These are phyloP conservation scores for Heterochromis multidens DNA, from an alignment of 2,113 vertebrate species.

Conservation along the genomic window DNA sequence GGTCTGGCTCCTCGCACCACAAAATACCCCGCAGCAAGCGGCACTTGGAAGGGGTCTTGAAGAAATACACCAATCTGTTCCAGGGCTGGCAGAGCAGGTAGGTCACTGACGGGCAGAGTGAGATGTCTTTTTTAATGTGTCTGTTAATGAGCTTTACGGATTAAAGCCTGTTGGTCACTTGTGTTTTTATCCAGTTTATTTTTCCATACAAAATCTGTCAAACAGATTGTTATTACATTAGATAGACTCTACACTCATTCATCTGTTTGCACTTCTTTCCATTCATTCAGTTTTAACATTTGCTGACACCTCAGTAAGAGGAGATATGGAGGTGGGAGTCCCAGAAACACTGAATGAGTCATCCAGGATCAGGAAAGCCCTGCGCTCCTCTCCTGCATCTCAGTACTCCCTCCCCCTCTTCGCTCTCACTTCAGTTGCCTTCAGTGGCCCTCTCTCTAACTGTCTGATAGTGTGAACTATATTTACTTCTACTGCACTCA, in stretches of 20 bases:
- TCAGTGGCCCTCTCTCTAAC: background rate
- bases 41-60: conserved; percentile 84
- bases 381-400: conserved; percentile 2
- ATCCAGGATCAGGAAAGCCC: conserved; percentile 45
- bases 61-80: conserved; percentile 91
- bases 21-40: conserved; percentile 36
- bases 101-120: background rate
- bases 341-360: conserved; percentile 45
- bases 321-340: conserved; percentile 20
- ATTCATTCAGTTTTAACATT: no score
- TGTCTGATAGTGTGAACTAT: background rate
- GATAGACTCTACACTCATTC: no score
- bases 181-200: no score
- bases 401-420: background rate
- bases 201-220: no score
- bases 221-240: no score
- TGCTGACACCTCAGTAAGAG: background rate
- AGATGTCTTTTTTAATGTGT: no score
- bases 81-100: conserved; percentile 95
- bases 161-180: no score
- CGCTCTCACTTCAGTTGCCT: no score
- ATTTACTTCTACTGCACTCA: no score
- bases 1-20: conserved; percentile 14
- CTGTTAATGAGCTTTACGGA: no score
- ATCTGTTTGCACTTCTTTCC: no score